Conservation (phyloP, 2,888 invertebrate genomes). For the Phalangium opilio region DNA sequence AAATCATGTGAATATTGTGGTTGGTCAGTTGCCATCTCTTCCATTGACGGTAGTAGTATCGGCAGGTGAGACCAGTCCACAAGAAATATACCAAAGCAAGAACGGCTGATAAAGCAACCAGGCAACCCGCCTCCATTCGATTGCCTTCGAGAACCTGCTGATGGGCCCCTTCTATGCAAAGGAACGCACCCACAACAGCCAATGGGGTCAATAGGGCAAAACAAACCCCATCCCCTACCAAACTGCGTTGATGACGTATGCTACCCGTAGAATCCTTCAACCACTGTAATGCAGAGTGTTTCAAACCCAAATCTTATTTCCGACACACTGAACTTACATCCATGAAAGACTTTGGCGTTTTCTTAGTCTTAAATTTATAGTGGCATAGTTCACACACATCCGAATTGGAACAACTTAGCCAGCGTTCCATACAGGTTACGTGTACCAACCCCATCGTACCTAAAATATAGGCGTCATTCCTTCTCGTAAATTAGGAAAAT, state of each 20-base stretch:
- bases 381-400: slow-evolving; percentile 61
- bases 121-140: slow-evolving; percentile 15
- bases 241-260: slow-evolving; percentile 32
- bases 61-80: slow-evolving; percentile 10
- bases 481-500: not conserved
- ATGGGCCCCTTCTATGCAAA: slow-evolving; percentile 35
- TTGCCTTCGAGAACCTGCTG: slow-evolving; percentile 18
- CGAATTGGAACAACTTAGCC: slow-evolving; percentile 51
- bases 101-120: slow-evolving; percentile 14
- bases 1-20: too few species aligned
- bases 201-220: slow-evolving; percentile 43
- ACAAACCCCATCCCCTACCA: slow-evolving; percentile 40
- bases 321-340: too few species aligned
- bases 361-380: slow-evolving; percentile 45
- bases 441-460: slow-evolving; percentile 59
- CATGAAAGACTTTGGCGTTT: slow-evolving; percentile 35
- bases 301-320: too few species aligned
- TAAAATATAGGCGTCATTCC: slow-evolving; percentile 3
- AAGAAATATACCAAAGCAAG: slow-evolving; percentile 10
- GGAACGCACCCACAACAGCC: slow-evolving; percentile 37
- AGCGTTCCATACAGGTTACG: slow-evolving; percentile 53
- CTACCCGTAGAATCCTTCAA: slow-evolving; percentile 4
- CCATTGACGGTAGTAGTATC: too few species aligned
- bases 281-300: slow-evolving; percentile 36
- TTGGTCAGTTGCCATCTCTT: too few species aligned